phyloP scores from a whole-genome alignment of 2,888 invertebrate species.

The Andrena praecox region DNA sequence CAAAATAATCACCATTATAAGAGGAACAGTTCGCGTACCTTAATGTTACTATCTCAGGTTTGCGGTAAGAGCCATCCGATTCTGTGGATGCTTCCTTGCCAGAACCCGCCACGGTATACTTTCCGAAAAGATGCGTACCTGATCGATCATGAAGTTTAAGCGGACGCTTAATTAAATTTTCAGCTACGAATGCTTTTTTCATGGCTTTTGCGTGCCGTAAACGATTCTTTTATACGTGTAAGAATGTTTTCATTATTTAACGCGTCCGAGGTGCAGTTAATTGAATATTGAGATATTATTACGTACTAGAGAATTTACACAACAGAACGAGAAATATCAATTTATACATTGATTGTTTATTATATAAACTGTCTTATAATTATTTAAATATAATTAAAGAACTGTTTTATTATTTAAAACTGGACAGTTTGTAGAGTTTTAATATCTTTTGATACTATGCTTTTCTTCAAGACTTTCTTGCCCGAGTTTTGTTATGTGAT shows the following conservation, averaged over 20 bases:
- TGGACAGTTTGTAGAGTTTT: constrained; percentile 11
- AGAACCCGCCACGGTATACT: constrained; percentile 82
- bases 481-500: not conserved
- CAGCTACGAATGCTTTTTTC: constrained; percentile 11
- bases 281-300: constrained; percentile 18
- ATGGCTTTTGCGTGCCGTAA: constrained; percentile 27
- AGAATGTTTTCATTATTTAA: constrained; percentile 27
- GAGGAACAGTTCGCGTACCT: constrained; percentile 86
- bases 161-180: constrained; percentile 6
- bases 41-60: constrained; percentile 90
- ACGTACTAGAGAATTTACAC: constrained; percentile 8
- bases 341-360: constrained; percentile 7
- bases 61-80: constrained; percentile 91
- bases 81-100: constrained; percentile 91
- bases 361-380: not conserved
- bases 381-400: not conserved
- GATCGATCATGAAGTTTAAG: constrained; percentile 81
- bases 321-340: not conserved
- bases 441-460: not conserved
- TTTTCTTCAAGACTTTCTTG: constrained; percentile 2
- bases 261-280: constrained; percentile 22
- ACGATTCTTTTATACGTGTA: constrained; percentile 29
- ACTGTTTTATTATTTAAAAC: constrained; percentile 8
- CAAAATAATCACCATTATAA: constrained; percentile 88
- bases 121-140: constrained; percentile 82